Conservation (phyloP, 2,797 vertebrate genomes). For the Cyclura pinguis region DNA sequence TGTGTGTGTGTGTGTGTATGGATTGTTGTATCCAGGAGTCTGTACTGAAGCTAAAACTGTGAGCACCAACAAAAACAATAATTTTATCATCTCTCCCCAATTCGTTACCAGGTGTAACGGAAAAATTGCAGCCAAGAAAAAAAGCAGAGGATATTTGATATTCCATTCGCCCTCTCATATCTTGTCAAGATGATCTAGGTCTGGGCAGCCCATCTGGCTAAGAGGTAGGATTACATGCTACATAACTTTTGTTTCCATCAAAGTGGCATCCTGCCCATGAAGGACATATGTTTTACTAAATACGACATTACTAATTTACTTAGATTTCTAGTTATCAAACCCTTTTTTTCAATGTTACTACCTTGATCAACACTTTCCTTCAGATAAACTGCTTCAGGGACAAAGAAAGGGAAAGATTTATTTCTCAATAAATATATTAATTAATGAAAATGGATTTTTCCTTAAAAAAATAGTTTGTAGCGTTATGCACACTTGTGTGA, state of each 20-base stretch:
- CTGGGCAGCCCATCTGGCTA: not conserved
- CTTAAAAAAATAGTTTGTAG: not conserved
- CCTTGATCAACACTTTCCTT: conserved; percentile 4
- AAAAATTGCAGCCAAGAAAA: not conserved
- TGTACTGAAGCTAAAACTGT: not conserved
- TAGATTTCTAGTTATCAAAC: conserved; percentile 4
- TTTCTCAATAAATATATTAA: no score
- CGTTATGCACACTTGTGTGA: not conserved
- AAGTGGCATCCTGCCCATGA: conserved; percentile 17
- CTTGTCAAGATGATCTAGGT: not conserved
- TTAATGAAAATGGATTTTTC: not conserved
- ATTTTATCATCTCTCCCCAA: no score
- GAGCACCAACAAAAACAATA: not conserved
- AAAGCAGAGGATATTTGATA: not conserved
- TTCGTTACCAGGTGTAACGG: not conserved
- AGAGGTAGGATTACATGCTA: conserved; percentile 15
- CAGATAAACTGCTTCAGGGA: not conserved
- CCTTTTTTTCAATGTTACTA: not conserved
- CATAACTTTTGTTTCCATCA: conserved; percentile 10
- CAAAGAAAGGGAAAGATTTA: no score
- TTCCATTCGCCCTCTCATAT: not conserved
- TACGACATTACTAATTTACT: not conserved
- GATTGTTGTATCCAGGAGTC: not conserved
- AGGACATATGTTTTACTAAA: conserved; percentile 5
- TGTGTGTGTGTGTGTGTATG: not conserved